These are phyloP conservation scores for Lucinisca nassula DNA, from an alignment of 2,888 invertebrate species.

Conservation along the genomic window DNA sequence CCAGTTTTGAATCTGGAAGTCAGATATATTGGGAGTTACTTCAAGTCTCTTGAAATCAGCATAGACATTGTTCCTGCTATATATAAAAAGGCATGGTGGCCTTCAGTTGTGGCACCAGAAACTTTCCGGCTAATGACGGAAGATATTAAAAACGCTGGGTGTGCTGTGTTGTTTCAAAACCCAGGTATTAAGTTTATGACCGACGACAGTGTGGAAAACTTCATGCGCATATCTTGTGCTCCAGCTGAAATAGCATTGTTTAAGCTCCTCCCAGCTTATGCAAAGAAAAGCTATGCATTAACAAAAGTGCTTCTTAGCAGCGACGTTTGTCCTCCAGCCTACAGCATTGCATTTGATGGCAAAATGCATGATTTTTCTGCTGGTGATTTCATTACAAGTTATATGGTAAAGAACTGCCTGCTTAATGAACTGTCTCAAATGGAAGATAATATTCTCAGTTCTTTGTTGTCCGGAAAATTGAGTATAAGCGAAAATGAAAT, in stretches of 20 bases:
- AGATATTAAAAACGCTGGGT: background rate
- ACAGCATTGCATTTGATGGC: background rate
- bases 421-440: background rate
- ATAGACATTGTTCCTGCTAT: background rate
- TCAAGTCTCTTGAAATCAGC: background rate
- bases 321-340: background rate
- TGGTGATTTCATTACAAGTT: background rate
- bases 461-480: background rate
- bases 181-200: background rate
- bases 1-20: background rate
- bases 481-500: background rate
- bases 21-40: background rate
- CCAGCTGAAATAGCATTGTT: background rate
- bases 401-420: background rate
- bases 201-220: background rate
- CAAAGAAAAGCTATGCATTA: background rate
- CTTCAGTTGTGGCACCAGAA: background rate
- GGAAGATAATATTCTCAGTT: background rate
- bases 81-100: background rate
- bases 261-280: background rate
- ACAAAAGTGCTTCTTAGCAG: background rate
- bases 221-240: background rate
- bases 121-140: background rate
- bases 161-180: background rate
- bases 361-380: background rate